Conservation (phyloP, 2,113 vertebrate species). For the Grallaria varia region DNA sequence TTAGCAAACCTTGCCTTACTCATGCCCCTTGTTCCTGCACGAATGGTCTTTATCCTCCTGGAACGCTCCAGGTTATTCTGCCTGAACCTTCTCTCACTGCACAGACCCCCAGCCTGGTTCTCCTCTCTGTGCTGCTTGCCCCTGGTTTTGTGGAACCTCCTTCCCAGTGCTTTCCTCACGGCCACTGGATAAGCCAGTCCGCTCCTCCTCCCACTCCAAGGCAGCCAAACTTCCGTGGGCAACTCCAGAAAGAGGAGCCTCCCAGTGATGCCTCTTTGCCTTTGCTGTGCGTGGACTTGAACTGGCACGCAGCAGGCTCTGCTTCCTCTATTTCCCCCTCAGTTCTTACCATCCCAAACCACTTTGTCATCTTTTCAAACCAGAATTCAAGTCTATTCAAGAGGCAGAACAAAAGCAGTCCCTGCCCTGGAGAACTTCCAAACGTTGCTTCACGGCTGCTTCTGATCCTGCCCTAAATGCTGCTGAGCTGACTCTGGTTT, state of each 20-base stretch:
- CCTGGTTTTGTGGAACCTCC: background rate
- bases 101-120: background rate
- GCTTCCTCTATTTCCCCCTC: background rate
- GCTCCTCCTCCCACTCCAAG: constrained; percentile 24
- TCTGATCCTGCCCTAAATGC: background rate
- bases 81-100: background rate
- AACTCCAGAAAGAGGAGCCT: background rate
- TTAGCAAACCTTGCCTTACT: background rate
- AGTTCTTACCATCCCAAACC: background rate
- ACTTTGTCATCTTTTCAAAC: background rate
- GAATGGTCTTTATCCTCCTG: background rate
- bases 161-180: background rate
- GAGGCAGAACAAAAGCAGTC: background rate
- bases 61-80: background rate
- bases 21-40: background rate
- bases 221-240: background rate
- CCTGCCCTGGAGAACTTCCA: constrained; percentile 6
- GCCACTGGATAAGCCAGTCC: constrained; percentile 24
- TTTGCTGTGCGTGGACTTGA: background rate
- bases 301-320: background rate
- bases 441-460: background rate
- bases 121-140: background rate
- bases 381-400: background rate
- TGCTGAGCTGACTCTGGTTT: background rate
- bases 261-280: background rate